These are phyloP conservation scores for Eupithecia inturbata DNA, from an alignment of 2,888 invertebrate genomes.

Conservation along the genomic window DNA sequence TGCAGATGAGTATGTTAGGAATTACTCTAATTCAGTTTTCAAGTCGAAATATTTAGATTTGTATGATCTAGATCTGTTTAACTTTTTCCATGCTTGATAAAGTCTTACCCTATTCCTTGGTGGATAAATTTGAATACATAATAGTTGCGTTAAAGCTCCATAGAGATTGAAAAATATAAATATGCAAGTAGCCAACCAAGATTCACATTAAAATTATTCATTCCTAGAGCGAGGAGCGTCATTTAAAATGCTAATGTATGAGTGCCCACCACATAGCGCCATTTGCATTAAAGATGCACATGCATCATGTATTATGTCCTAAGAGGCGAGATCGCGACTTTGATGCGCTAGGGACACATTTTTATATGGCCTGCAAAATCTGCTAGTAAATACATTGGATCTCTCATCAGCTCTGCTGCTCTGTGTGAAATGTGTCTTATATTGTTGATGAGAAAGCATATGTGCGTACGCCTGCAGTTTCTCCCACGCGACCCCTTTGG, in stretches of 20 bases:
- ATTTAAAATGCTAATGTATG: constrained; percentile 65
- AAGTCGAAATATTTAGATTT: too few relatives aligned
- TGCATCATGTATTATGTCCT: constrained; percentile 1
- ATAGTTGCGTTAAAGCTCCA: not conserved
- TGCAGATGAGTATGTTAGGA: too few relatives aligned
- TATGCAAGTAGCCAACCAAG: constrained; percentile 30
- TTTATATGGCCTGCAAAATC: not conserved
- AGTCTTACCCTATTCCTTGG: not conserved
- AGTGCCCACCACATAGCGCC: constrained; percentile 9
- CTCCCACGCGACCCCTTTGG: not conserved
- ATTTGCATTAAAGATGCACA: constrained; percentile 14
- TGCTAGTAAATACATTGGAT: not conserved
- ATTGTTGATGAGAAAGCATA: not conserved
- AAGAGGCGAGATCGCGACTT: not conserved
- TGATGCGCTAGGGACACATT: not conserved
- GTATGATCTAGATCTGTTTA: too few relatives aligned
- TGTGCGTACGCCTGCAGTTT: not conserved
- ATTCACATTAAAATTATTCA: constrained; percentile 31
- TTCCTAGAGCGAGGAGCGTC: constrained; percentile 36
- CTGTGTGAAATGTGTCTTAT: too few relatives aligned
- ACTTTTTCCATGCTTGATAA: not conserved
- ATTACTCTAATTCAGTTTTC: too few relatives aligned
- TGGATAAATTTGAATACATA: not conserved
- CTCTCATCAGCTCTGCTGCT: not conserved
- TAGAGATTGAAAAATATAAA: constrained; percentile 18